phyloP scores from a whole-genome alignment of 2,797 vertebrate genomes.

The Sorex maritimensis region DNA sequence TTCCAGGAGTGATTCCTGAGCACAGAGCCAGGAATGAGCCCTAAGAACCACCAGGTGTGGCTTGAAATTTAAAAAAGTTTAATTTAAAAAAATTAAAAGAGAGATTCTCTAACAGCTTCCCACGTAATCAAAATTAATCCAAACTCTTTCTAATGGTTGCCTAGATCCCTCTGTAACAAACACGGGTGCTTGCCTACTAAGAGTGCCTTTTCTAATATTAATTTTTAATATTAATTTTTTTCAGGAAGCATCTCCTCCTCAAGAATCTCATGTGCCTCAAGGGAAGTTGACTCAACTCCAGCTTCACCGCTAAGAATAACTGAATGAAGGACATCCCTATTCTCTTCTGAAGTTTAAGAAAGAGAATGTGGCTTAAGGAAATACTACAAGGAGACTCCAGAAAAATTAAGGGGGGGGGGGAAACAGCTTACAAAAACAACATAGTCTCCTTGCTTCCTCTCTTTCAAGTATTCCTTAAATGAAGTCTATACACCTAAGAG shows the following conservation, averaged over 20 bases:
- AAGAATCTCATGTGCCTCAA: background rate
- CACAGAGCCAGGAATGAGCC: too few relatives aligned
- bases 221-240: background rate
- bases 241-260: background rate
- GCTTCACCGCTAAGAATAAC: background rate
- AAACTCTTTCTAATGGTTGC: background rate
- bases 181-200: background rate
- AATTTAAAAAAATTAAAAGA: too few relatives aligned
- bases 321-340: background rate
- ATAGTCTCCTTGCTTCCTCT: background rate
- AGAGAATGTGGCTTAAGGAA: background rate
- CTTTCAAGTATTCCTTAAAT: constrained; percentile 2
- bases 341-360: background rate
- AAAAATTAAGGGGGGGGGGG: background rate
- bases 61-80: too few relatives aligned
- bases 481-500: background rate
- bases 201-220: background rate
- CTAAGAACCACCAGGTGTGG: too few relatives aligned
- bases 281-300: background rate
- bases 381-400: background rate
- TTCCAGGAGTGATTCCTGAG: too few relatives aligned
- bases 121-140: constrained; percentile 21
- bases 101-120: constrained; percentile 2
- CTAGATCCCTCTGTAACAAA: background rate
- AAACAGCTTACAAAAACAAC: background rate